Evolutionary conservation across 2,797 vertebrate species (phyloP), one percentile per base, ranked within the genome.

Genomic region (Danio aesculapii): DNA sequence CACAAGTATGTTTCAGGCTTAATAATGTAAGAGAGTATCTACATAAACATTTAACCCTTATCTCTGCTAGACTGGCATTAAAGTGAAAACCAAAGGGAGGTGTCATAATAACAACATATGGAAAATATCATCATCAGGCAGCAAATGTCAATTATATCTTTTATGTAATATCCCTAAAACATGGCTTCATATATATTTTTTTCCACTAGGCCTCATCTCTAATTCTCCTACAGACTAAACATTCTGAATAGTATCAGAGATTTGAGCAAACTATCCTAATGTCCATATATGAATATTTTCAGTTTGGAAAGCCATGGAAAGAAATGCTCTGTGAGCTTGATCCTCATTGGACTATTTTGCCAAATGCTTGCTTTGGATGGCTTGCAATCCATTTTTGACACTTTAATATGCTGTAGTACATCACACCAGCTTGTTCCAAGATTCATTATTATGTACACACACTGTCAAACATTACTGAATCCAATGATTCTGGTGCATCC

Each of bases 311-410:
- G 57, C 57, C 16, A 16, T 75, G 14, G 64, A 58, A 66, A 70
- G 30, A 53, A 82, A 69, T 30, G 8, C 0, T 6, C 46, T 50
- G 61, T 47, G 7, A 19, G 55, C 30, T 61, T 71, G 21, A 59
- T 75, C n/a, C 58, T 41, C 8, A 71, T 46, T 62, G 44, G 55
- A 59, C 12, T 17, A 12, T 17, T 52, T 52, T 75, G 57, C 61
- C 61, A 84, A 70, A 75, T 77, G 43, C 72, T 16, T 59, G 81
- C 79, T 86, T 87, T 86, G 79, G 84, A 83, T 77, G 86, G 84
- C 71, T 84, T 87, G 64, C 52, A 62, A 84, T 79, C 72, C 75
- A 64, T 74, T 67, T 84, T 76, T 84, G 84, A 82, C 77, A 64
- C 81, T 84, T 70, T 88, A 81, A 79, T 81, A 19, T 78, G 75